Percentiles rank a stretch among this genome's conserved stretches.
These are phyloP conservation scores for Gymnocypris eckloni DNA, from an alignment of 2,797 vertebrate species.

Conservation along the genomic window DNA sequence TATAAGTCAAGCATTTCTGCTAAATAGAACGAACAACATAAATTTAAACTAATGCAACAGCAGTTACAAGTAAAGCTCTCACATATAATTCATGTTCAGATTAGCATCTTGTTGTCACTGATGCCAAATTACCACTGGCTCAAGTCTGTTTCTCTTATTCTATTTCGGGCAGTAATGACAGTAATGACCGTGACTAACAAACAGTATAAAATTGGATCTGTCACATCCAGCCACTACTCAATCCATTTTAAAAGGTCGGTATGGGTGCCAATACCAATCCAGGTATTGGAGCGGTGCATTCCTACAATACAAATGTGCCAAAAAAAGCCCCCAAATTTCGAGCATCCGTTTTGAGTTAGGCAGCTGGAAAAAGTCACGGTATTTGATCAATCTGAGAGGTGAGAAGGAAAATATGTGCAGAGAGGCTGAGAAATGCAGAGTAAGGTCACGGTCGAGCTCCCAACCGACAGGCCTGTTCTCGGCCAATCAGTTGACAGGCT, in stretches of 20 bases:
- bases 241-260: constrained; percentile 8
- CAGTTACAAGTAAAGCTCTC: not conserved
- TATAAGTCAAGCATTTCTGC: not conserved
- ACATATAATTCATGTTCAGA: not conserved
- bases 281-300: not conserved
- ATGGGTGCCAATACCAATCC: constrained; percentile 3
- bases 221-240: not conserved
- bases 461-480: constrained; percentile 42
- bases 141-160: not conserved
- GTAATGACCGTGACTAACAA: constrained; percentile 11
- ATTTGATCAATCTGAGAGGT: constrained; percentile 34
- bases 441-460: constrained; percentile 43
- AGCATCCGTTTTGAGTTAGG: constrained; percentile 13
- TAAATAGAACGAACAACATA: not conserved
- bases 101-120: constrained; percentile 4
- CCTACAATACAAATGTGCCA: not conserved
- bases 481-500: constrained; percentile 39
- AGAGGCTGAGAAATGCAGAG: constrained; percentile 31
- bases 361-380: constrained; percentile 5
- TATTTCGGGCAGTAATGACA: not conserved
- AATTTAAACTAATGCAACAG: not conserved
- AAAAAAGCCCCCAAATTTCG: not conserved
- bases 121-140: constrained; percentile 13
- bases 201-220: constrained; percentile 17
- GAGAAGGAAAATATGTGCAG: constrained; percentile 26